Evolutionary conservation across 1,140 invertebrate species (phyloP).

Genomic region (Centruroides sculpturatus): DNA sequence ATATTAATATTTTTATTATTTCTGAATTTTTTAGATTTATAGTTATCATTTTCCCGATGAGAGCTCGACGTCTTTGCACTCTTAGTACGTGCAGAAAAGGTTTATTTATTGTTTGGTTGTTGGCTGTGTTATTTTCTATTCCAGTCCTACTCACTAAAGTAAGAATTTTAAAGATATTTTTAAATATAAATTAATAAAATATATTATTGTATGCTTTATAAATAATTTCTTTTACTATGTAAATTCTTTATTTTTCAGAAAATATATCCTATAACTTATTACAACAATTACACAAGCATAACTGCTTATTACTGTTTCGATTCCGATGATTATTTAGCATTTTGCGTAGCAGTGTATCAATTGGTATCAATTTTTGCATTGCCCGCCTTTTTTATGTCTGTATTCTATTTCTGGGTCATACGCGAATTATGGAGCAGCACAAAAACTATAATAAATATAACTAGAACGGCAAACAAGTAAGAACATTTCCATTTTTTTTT

Average conservation of each 20-base stretch:
- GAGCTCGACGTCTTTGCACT: conserved; percentile 32
- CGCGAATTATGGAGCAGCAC: conserved; percentile 31
- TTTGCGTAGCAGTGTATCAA: conserved; percentile 27
- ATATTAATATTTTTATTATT: no score
- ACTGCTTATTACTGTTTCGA: conserved; percentile 26
- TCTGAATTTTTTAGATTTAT: conserved; percentile 26
- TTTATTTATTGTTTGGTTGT: conserved; percentile 30
- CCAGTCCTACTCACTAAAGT: conserved; percentile 30
- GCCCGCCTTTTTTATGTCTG: conserved; percentile 29
- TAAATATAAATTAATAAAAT: neutral
- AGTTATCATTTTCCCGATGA: conserved; percentile 37
- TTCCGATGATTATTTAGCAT: conserved; percentile 20
- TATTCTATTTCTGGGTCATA: conserved; percentile 32
- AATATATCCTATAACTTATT: conserved; percentile 24
- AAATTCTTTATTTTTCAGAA: conserved; percentile 18
- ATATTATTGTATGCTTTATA: neutral
- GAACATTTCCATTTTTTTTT: neutral
- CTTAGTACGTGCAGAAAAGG: conserved; percentile 31
- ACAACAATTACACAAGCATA: conserved; percentile 26
- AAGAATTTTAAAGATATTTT: no score
- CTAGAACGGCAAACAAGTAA: conserved; percentile 7
- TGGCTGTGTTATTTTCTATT: conserved; percentile 26
- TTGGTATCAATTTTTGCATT: conserved; percentile 28
- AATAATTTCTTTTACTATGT: neutral
- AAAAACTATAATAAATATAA: conserved; percentile 12